phyloP scores from a whole-genome alignment of 2,888 invertebrate species.

The Cantharis rufa region DNA sequence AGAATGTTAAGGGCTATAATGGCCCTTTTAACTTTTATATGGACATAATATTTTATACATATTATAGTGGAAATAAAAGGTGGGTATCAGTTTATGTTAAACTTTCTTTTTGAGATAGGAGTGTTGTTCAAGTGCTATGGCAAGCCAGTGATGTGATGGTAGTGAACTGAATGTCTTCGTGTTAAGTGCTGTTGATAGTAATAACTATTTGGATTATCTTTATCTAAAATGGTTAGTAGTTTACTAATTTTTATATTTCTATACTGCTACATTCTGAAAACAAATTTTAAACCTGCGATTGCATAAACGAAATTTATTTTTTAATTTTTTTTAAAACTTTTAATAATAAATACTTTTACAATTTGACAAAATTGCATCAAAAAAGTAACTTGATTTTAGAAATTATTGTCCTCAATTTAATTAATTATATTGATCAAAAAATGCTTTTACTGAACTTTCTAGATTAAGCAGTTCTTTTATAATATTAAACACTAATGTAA shows the following conservation, averaged over 20 bases:
- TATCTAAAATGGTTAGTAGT: conserved; percentile 22
- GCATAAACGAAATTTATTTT: neutral
- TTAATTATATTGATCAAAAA: neutral
- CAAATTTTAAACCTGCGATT: neutral
- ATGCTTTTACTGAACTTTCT: conserved; percentile 9
- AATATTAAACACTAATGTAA: neutral
- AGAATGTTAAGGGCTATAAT: conserved; percentile 13
- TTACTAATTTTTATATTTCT: neutral
- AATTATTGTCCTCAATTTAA: conserved; percentile 1
- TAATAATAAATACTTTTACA: neutral
- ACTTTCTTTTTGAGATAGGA: conserved; percentile 38
- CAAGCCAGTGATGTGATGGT: conserved; percentile 35
- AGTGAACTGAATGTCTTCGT: conserved; percentile 27
- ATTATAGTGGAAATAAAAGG: conserved; percentile 38
- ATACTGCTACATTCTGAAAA: neutral
- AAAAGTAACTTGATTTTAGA: neutral
- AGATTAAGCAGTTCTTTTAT: conserved; percentile 14
- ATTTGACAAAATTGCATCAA: neutral
- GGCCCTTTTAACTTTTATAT: conserved; percentile 31
- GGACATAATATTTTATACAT: conserved; percentile 33
- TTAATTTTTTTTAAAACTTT: too few relatives aligned
- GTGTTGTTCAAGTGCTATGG: conserved; percentile 28
- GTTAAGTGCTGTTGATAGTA: neutral
- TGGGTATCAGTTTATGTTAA: conserved; percentile 36
- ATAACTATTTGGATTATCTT: conserved; percentile 12